Evolutionary conservation across 2,797 vertebrate genomes (phyloP), one percentile per base, ranked within the genome.

Genomic region (Hafferia zeledoni): DNA sequence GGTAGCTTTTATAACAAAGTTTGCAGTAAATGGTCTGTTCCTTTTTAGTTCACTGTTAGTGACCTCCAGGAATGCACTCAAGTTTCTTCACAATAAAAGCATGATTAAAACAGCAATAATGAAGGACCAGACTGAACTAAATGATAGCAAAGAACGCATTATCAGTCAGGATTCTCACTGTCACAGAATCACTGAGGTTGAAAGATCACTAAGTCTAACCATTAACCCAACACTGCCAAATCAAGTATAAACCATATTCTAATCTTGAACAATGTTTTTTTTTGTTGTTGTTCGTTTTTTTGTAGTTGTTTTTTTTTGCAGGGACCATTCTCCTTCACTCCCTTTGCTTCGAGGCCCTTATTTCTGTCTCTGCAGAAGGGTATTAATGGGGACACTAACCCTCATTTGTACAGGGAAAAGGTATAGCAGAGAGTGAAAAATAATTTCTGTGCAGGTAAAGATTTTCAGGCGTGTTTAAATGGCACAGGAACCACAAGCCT

Each of bases 81-180:
- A 17, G 15, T 19, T 83, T 31, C 18, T 59, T 78, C 57, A 25
- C 17, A 57, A 13, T 16, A 68, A 64, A 3, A 53, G 4, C 12
- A 9, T 17, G 13, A 43, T 69, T 39, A 55, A 82, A 55, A 23
- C 11, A 75, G 10, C 17, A 81, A 8, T 30, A 71, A 60, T 6
- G 25, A 20, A 72, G 37, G 16, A 78, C 12, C 31, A 82, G 20
- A 68, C 3, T 57, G 46, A 90, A n/a, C 3, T 31, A 67, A 72
- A 43, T 67, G 6, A 19, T 31, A 39, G 41, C 27, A 41, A 64
- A 85, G 39, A 19, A 19, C 20, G 25, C 0, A 0, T 17, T 33
- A 56, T n/a, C 39, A 17, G 20, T 33, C 52, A 59, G 30, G 52
- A 49, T 6, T 74, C 19, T 77, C 35, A 52, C 9, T 44, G 11